Percentiles rank a stretch among this genome's conserved stretches.
These are phyloP conservation scores for Amphibalanus amphitrite DNA, from an alignment of 1,140 invertebrate genomes.

Conservation along the genomic window DNA sequence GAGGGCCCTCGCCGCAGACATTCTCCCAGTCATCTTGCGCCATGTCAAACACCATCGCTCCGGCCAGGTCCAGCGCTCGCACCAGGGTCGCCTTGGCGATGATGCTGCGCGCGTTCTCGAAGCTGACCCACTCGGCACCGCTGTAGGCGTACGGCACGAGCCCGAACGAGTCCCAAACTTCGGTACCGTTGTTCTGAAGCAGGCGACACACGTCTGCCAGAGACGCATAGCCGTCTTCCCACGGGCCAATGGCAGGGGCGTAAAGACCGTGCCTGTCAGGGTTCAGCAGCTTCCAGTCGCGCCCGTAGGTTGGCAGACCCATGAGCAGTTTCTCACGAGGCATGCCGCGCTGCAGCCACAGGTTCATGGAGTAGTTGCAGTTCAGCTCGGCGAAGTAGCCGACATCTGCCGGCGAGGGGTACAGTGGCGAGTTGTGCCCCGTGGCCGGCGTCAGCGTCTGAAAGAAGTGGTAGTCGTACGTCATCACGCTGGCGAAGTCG, in stretches of 20 bases:
- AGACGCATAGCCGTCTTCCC: not conserved
- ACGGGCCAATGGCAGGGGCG: not conserved
- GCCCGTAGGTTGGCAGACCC: slow-evolving; percentile 1
- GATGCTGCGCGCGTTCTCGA: not conserved
- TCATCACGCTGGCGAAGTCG: slow-evolving; percentile 5
- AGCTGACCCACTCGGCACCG: not conserved
- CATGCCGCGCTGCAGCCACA: not conserved
- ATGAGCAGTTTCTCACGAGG: not conserved
- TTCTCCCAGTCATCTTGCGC: not conserved
- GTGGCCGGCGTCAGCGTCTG: not conserved
- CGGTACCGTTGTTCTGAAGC: not conserved
- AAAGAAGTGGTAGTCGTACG: not conserved
- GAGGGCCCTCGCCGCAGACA: not conserved
- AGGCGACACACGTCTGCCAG: not conserved
- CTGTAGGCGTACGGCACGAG: not conserved
- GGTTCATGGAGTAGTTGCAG: not conserved
- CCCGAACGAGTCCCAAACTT: not conserved
- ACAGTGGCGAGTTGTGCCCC: not conserved
- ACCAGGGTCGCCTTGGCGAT: slow-evolving; percentile 1
- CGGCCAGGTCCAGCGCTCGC: not conserved
- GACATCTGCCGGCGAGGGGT: not conserved
- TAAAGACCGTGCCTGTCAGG: not conserved
- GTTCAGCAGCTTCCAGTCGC: not conserved
- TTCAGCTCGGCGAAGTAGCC: not conserved
- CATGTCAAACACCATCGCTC: not conserved